A percentile compares a stretch with the other conserved stretches of the same genome.
Evolutionary conservation across 2,797 vertebrate species (phyloP).

Genomic region (Melanotaenia boesemani): DNA sequence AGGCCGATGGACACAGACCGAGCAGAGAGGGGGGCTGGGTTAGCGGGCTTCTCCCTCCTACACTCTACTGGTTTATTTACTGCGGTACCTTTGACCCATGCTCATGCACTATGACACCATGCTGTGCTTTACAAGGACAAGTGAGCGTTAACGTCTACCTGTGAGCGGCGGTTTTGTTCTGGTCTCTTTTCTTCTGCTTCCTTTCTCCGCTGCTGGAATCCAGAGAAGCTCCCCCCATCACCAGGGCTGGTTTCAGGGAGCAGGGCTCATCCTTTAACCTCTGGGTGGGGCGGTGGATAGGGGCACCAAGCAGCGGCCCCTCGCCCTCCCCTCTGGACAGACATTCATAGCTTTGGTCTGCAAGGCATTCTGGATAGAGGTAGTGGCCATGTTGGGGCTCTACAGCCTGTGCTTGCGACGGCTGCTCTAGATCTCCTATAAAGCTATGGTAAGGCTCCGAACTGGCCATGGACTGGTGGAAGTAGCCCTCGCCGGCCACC

Average conservation of each 20-base stretch:
- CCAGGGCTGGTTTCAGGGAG: slow-evolving; percentile 76
- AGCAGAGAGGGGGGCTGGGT: slow-evolving; percentile 62
- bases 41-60: slow-evolving; percentile 49
- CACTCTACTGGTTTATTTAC: slow-evolving; percentile 25
- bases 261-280: slow-evolving; percentile 84
- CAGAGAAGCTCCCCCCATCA: slow-evolving; percentile 65
- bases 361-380: slow-evolving; percentile 88
- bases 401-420: slow-evolving; percentile 78
- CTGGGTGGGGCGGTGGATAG: slow-evolving; percentile 77
- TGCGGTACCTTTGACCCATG: too few species aligned
- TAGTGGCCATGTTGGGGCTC: slow-evolving; percentile 85
- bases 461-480: slow-evolving; percentile 80
- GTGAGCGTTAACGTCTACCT: slow-evolving; percentile 69
- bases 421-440: slow-evolving; percentile 83
- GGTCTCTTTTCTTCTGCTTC: slow-evolving; percentile 95
- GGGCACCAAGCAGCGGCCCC: slow-evolving; percentile 66
- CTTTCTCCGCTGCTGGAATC: slow-evolving; percentile 83
- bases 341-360: slow-evolving; percentile 87
- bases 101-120: too few species aligned
- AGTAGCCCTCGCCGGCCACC: slow-evolving; percentile 80
- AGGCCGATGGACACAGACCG: slow-evolving; percentile 6
- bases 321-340: slow-evolving; percentile 83
- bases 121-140: too few species aligned
- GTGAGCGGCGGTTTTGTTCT: slow-evolving; percentile 94
- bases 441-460: slow-evolving; percentile 86